A percentile compares a stretch with the other conserved stretches of the same genome.
Evolutionary conservation across 1,140 invertebrate species (phyloP).

Genomic region (Argopecten irradians): DNA sequence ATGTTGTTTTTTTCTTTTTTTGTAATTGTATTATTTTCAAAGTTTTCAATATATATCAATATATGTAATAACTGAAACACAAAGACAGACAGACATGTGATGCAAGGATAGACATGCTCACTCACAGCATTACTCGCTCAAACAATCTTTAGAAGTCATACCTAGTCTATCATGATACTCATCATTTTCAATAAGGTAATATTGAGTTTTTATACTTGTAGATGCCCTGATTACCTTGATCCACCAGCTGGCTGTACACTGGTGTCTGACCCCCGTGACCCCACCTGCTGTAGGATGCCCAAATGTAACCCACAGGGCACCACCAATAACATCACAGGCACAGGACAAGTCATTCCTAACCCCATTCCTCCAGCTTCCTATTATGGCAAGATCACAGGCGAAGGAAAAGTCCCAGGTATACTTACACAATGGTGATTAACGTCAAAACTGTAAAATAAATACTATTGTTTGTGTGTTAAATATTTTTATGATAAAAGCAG

Average conservation of each 20-base stretch:
- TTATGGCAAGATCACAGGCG: conserved; percentile 30
- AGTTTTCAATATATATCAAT: background rate
- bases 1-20: background rate
- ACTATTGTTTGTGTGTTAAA: too few species aligned
- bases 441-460: background rate
- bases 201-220: conserved; percentile 3
- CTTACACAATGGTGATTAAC: background rate
- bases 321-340: conserved; percentile 32
- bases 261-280: conserved; percentile 54
- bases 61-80: too few species aligned
- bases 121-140: too few species aligned
- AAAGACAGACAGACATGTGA: too few species aligned
- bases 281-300: conserved; percentile 54
- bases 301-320: conserved; percentile 45
- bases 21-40: background rate
- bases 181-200: too few species aligned
- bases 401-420: conserved; percentile 8
- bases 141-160: too few species aligned
- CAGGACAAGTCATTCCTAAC: conserved; percentile 12
- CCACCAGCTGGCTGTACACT: conserved; percentile 48
- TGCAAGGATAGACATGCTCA: too few species aligned
- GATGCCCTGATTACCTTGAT: conserved; percentile 53
- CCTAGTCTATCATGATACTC: too few species aligned
- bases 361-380: conserved; percentile 40
- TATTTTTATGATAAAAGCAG: too few species aligned